Evolutionary conservation across 2,797 vertebrate genomes (phyloP), one percentile per base, ranked within the genome.

Genomic region (Mustela erminea): DNA sequence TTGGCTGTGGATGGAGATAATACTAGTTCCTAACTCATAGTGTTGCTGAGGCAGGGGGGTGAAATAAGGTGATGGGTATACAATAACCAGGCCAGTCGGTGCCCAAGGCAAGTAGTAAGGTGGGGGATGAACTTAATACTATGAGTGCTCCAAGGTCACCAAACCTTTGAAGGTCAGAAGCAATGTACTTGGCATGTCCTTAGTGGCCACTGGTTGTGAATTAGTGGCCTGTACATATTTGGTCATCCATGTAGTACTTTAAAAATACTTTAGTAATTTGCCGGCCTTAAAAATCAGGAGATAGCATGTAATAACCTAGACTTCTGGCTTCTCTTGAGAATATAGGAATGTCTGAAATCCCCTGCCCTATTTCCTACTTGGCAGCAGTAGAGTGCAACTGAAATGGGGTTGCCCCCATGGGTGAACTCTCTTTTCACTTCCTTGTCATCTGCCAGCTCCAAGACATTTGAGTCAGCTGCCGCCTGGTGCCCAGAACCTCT

Each of bases 251-350:
- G 18, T 9, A 68, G 54, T 52, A 38, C 72, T 92, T 96, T 66
- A 87, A 97, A 85, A 81, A n/a, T n/a, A 35, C 84, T 60, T 87
- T 21, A 68, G 14, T 77, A 49, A 49, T 70, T 86, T 54, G 7
- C 49, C 43, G 54, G 32, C 54, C 35, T 96, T 92, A 78, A 75
- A 89, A 90, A 54, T 74, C n/a, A 38, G 74, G 38, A 96, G 12
- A 46, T n/a, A 83, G 84, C 27, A 77, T n/a, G 0, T 52, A 90
- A 72, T 32, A 64, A 35, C 46, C 14, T 72, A 80, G 81, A 81
- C 52, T 66, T 88, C 58, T 87, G 56, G 52, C n/a, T 96, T 90
- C 66, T 96, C 62, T 90, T 78, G 20, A 89, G 89, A 49, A 81
- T 41, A 54, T 41, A 52, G 72, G 21, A 43, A 80, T 15, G 13